Base-by-base conservation (phyloP, 2,113 vertebrate genomes). In the Amazona vittata region DNA sequence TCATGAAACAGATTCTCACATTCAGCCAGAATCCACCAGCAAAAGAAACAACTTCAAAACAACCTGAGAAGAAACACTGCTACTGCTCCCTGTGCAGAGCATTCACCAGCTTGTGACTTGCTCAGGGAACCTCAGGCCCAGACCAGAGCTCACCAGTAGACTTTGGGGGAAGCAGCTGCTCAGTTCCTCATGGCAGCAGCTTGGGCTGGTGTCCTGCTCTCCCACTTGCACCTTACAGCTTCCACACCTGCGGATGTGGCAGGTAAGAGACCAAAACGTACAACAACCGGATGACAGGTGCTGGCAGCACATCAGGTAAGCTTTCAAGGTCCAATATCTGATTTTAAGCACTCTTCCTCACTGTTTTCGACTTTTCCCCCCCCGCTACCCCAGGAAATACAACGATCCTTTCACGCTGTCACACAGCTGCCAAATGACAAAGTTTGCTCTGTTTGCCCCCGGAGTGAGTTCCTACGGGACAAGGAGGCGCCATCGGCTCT, bases 271-370 rank as follows among this genome's bases (percentile, higher is more conserved):
- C 3, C 11, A 69, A 52, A 74, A 52, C 0, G 5, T 8, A 9
- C 18, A 47, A 7, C 0, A 6, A 33, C 25, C 0, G 0, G 10
- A 12, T 4, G n/a, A 63, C 28, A 50, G 12, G 8, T 0, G 46
- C 79, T 46, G n/a, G 44, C 52, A 85, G 57, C 75, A 7, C 17
- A 33, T 29, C 2, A 0, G 6, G 22, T 7, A 55, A n/a, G 5
- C 12, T 39, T 31, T 12, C 4, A 13, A 35, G 20, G 3, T 18
- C 39, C 16, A 18, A 15, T 10, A 15, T 3, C 18, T 7, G 12
- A 50, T 17, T 55, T 22, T 17, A 70, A 31, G 16, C 31, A 50
- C 21, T 31, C 6, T 31, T 67, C 43, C 33, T n/a, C 6, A 0
- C 8, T 59, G 17, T 50, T 22, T 37, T 0, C 1, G 8, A 59